Evolutionary conservation across 2,797 vertebrate species (phyloP).

Genomic region (Sebastes cheni): DNA sequence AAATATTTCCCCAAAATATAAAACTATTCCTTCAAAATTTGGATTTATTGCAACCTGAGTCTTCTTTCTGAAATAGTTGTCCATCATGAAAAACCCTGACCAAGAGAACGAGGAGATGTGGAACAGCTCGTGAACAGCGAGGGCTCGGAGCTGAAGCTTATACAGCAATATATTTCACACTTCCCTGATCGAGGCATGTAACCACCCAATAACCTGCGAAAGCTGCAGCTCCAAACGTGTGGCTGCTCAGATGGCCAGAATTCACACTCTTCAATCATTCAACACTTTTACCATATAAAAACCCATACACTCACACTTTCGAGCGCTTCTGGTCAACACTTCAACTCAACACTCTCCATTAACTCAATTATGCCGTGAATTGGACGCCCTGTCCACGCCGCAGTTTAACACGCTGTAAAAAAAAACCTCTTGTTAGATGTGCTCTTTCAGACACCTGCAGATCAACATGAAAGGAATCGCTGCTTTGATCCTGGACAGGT

Average conservation of each 20-base stretch:
- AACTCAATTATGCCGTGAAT: constrained; percentile 11
- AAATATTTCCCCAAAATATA: neutral
- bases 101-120: neutral
- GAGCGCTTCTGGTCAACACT: constrained; percentile 3
- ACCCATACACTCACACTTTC: constrained; percentile 6
- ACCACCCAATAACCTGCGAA: neutral
- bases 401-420: neutral
- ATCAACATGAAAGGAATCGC: constrained; percentile 51
- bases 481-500: constrained; percentile 57
- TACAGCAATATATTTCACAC: neutral
- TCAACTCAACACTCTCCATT: constrained; percentile 19
- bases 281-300: neutral
- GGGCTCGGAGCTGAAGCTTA: neutral
- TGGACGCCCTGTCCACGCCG: neutral
- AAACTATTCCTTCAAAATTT: neutral
- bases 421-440: constrained; percentile 23
- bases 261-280: constrained; percentile 17
- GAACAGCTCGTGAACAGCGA: neutral
- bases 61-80: neutral
- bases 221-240: neutral
- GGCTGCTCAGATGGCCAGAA: constrained; percentile 23
- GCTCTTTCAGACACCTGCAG: constrained; percentile 54
- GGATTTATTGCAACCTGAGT: neutral
- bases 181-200: neutral
- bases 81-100: neutral